Conservation (phyloP, 2,797 vertebrate genomes). For the Aldrovandia affinis region DNA sequence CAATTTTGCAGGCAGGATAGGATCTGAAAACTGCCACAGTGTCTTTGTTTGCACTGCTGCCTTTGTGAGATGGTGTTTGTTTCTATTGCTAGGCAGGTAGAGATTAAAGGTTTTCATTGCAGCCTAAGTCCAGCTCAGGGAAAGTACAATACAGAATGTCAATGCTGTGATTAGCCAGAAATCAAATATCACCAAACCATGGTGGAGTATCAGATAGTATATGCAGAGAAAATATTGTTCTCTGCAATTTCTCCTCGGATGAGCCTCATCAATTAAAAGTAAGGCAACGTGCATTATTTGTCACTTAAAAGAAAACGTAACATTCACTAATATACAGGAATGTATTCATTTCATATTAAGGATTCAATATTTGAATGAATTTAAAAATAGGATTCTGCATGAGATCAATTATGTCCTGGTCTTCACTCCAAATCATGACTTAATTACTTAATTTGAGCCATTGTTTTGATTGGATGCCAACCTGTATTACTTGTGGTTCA, state of each 20-base stretch:
- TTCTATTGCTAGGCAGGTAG: conserved; percentile 53
- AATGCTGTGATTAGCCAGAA: not conserved
- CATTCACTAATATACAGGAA: not conserved
- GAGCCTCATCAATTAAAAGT: too few relatives aligned
- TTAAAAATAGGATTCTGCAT: not conserved
- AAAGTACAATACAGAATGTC: not conserved
- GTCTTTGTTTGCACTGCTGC: conserved; percentile 47
- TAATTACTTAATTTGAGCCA: too few relatives aligned
- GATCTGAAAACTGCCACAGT: not conserved
- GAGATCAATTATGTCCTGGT: not conserved
- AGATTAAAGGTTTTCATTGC: conserved; percentile 39
- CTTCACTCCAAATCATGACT: not conserved
- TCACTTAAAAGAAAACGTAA: too few relatives aligned
- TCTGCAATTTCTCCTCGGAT: not conserved
- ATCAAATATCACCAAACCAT: not conserved
- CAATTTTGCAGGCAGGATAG: not conserved
- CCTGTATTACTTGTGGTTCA: not conserved
- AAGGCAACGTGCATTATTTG: too few relatives aligned
- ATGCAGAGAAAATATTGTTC: not conserved
- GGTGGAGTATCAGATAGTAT: not conserved
- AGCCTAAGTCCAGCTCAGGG: not conserved
- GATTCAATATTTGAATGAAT: not conserved
- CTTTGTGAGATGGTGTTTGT: conserved; percentile 49
- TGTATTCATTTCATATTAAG: not conserved
- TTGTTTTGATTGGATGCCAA: not conserved